These are phyloP conservation scores for Megalurothrips usitatus DNA, from an alignment of 2,888 invertebrate species.

Conservation along the genomic window DNA sequence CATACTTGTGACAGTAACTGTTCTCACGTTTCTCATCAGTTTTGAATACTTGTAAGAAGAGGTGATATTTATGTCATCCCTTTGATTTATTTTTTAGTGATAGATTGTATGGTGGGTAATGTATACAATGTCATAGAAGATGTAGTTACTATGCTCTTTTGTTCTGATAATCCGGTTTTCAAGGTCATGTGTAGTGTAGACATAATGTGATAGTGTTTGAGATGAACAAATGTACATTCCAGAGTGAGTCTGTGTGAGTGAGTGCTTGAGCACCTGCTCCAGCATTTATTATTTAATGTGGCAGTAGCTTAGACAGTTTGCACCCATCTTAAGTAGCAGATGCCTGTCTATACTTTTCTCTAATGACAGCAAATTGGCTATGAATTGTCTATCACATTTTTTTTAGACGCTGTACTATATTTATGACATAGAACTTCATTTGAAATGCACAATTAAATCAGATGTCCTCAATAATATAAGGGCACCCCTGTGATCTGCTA, in stretches of 20 bases:
- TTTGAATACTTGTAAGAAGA: too few species aligned
- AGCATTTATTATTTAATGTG: background rate
- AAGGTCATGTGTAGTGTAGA: background rate
- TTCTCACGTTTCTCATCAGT: too few species aligned
- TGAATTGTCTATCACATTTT: too few species aligned
- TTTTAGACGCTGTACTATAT: too few species aligned
- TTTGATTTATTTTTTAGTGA: background rate
- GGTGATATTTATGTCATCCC: background rate
- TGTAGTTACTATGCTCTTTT: background rate
- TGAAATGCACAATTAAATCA: too few species aligned
- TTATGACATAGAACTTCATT: too few species aligned
- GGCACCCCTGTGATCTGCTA: too few species aligned
- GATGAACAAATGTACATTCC: background rate
- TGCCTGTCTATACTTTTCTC: background rate
- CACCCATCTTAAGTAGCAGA: background rate
- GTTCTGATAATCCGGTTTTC: background rate
- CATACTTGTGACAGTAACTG: too few species aligned
- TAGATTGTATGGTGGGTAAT: background rate
- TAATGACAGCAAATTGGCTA: too few species aligned
- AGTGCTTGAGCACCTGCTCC: conserved; percentile 13
- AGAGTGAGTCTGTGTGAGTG: conserved; percentile 25
- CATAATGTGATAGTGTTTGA: background rate
- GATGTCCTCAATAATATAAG: too few species aligned
- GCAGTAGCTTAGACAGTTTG: conserved; percentile 16
- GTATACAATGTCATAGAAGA: conserved; percentile 1